Base-by-base conservation (phyloP, 1,140 invertebrate genomes). In the Drosophila orosa region DNA sequence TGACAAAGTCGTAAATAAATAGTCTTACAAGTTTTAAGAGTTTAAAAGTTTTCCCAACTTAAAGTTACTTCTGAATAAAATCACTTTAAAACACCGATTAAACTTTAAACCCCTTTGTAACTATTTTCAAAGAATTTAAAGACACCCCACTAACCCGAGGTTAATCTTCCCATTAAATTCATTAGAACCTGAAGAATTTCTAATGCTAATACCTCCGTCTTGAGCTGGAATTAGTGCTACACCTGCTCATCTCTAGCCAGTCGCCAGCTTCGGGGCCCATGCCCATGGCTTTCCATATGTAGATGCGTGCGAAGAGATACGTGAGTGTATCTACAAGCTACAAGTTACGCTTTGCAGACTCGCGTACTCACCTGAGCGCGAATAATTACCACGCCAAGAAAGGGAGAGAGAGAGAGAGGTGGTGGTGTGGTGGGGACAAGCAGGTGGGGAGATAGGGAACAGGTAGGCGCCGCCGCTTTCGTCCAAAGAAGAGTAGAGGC, bases 261-360 rank as follows among this genome's bases (percentile, higher is more conserved):
- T 27, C 10, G 13, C 27, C 55, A 33, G 48, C 69, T 55, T 44
- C 25, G 22, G 22, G 55, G 62, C 54, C 72, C 50, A 60, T 76
- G 73, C 62, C 48, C 54, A 39, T 54, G 55, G 61, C 76, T 83
- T 73, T 77, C 81, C 83, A 76, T 73, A 87, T 82, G 75, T 89
- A 87, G 83, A 84, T 84, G 83, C 84, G 79, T 87, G 83, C 84
- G 52, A 25, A 58, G 76, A 80, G 84, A 83, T 87, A 87, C 68
- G 77, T 80, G 77, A 73, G 73, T 80, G 84, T 87, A 86, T 87
- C 84, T 87, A 78, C 84, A 90, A 87, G 76, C 73, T 84, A 89
- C 84, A 90, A 90, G 84, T 87, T 87, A 89, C 84, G 84, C 84
- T 87, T 87, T 87, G 77, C 68, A 78, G 84, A 90, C 85, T 83